These are phyloP conservation scores for Hartigia nigra DNA, from an alignment of 2,888 invertebrate species.

Conservation along the genomic window DNA sequence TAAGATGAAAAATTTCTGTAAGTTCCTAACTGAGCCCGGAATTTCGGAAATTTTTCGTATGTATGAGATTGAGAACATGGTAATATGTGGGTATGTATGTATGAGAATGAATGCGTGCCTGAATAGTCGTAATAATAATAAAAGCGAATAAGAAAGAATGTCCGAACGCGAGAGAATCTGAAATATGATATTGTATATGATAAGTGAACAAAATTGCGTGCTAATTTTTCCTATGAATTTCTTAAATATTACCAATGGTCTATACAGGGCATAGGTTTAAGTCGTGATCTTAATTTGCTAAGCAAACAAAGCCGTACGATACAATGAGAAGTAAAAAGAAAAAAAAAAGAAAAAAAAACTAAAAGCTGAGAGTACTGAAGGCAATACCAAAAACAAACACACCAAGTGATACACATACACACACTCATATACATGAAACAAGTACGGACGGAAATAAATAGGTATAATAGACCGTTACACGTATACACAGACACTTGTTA, in stretches of 20 bases:
- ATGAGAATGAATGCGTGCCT: background rate
- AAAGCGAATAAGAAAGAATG: background rate
- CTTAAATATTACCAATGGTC: constrained; percentile 60
- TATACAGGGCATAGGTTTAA: constrained; percentile 66
- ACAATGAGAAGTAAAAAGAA: constrained; percentile 10
- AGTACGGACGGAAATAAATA: background rate
- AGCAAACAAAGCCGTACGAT: constrained; percentile 18
- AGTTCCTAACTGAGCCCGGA: constrained; percentile 40
- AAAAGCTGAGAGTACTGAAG: constrained; percentile 42
- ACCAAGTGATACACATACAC: constrained; percentile 29
- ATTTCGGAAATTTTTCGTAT: constrained; percentile 38
- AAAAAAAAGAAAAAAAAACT: constrained; percentile 15
- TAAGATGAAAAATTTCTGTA: constrained; percentile 33
- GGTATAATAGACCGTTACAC: constrained; percentile 14
- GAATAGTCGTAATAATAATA: background rate
- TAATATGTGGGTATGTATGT: background rate
- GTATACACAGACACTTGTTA: constrained; percentile 39
- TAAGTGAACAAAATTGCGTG: constrained; percentile 9
- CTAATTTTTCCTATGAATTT: constrained; percentile 53
- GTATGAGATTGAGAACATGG: background rate
- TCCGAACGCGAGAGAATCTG: background rate
- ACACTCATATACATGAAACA: constrained; percentile 19
- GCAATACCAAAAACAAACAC: constrained; percentile 43
- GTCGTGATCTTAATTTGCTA: constrained; percentile 36
- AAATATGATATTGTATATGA: background rate